Base-by-base conservation (phyloP, 1,140 invertebrate species). In the Zelostemma sp. region DNA sequence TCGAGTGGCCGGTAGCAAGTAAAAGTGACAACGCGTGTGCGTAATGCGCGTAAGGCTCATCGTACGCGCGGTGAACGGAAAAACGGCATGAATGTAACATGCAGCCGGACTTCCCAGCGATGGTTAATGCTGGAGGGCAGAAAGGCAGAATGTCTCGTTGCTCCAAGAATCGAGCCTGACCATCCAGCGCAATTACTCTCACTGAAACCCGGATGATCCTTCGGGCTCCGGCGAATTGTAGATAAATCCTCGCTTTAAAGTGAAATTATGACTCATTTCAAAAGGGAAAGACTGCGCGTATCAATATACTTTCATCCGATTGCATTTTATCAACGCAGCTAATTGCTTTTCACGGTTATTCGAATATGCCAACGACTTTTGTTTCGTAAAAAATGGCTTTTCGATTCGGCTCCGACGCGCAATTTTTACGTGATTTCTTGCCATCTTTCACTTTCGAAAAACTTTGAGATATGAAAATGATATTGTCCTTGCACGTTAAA, bases 11-110 rank as follows among this genome's bases (percentile, higher is more conserved):
- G 48, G 68, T 62, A 62, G 68, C 68, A 33, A 65, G 68, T 66
- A 62, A 70, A 65, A 65, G 68, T 65, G 68, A 71, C 62, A 54
- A 66, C 68, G 58, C 63, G 40, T 41, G 40, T 41, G 40, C 40
- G 59, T 59, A 63, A 71, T 63, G 68, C 68, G 62, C 59, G 57
- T 58, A 43, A 53, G 68, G 28, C 48, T 50, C 48, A 17, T 48
- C 25, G 46, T 14, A 1, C 25, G 46, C 15, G 48, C 15, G 28
- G 67, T 70, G 61, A 64, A 53, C 67, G 60, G 56, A 51, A 56
- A 70, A 64, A 60, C 33, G 8, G 15, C 14, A 14, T 21, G 51
- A 56, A 57, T 60, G 47, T 60, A 54, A 46, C 51, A 47, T 51
- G 46, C 12, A 31, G 48, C 60, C 67, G 67, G 60, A 65, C 67